phyloP scores from a whole-genome alignment of 2,113 vertebrate genomes.

The Cyanoderma ruficeps region DNA sequence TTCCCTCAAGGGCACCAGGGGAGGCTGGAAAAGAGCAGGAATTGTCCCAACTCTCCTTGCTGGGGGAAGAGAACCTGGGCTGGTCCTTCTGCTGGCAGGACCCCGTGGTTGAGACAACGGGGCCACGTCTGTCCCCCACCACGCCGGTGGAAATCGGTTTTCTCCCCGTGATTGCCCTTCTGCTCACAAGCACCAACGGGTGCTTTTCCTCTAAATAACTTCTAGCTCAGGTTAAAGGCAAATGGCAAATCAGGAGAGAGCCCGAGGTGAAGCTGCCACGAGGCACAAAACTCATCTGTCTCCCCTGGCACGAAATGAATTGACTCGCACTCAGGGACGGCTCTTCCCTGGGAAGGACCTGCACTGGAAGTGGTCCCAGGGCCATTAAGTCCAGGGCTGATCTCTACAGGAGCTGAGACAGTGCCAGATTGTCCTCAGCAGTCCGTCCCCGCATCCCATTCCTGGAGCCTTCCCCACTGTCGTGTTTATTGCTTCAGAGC shows the following conservation, averaged over 20 bases:
- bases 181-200: background rate
- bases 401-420: accelerated
- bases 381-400: background rate
- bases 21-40: background rate
- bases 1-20: too few species aligned
- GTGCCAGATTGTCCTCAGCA: background rate
- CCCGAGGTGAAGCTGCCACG: accelerated
- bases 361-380: background rate
- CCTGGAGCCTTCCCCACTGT: accelerated
- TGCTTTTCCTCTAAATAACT: background rate
- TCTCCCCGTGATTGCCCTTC: background rate
- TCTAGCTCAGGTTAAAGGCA: background rate
- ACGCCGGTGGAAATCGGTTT: background rate
- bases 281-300: background rate
- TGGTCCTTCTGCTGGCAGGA: background rate
- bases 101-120: background rate
- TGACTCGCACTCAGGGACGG: background rate
- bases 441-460: background rate
- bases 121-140: background rate
- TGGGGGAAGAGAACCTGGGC: background rate
- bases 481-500: background rate
- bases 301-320: background rate
- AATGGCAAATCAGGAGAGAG: background rate
- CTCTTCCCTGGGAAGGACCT: background rate
- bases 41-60: background rate